Conservation (phyloP, 2,113 vertebrate species). For the Dascyllus trimaculatus region DNA sequence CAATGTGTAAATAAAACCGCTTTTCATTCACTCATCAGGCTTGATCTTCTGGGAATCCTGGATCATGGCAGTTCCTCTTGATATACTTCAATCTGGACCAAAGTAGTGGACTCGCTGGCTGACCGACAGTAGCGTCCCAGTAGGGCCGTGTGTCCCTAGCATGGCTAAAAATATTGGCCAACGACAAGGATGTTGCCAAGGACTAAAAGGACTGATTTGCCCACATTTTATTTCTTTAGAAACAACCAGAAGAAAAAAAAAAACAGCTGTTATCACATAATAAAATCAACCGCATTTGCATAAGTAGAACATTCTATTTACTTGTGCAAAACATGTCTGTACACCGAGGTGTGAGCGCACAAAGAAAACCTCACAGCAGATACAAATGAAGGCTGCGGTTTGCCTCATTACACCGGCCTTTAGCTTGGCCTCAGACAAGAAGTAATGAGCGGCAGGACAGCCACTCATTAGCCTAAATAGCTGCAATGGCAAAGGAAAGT, state of each 20-base stretch:
- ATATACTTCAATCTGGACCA: neutral
- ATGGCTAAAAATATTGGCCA: neutral
- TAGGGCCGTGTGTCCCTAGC: neutral
- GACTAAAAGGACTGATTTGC: neutral
- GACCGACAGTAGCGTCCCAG: neutral
- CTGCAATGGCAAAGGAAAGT: conserved; percentile 63
- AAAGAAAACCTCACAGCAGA: conserved; percentile 24
- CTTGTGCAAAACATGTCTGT: conserved; percentile 1
- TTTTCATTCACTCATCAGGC: no score
- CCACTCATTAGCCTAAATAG: conserved; percentile 61
- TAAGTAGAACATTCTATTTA: neutral
- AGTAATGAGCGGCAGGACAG: conserved; percentile 63
- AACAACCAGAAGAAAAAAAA: neutral
- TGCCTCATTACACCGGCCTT: conserved; percentile 66
- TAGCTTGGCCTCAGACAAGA: conserved; percentile 47
- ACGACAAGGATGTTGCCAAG: no score
- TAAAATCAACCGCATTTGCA: neutral
- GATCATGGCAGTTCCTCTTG: neutral
- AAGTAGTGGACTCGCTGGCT: neutral
- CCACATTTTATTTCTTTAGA: neutral
- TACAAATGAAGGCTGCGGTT: conserved; percentile 50
- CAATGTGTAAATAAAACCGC: no score
- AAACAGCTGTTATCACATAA: neutral
- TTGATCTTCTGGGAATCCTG: no score
- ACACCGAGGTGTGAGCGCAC: conserved; percentile 7